Evolutionary conservation across 30 jellyfish, hydroid and myxozoan genomes (phyloP), one percentile per base, ranked within the genome.

Genomic region (Sanderia malayensis): DNA sequence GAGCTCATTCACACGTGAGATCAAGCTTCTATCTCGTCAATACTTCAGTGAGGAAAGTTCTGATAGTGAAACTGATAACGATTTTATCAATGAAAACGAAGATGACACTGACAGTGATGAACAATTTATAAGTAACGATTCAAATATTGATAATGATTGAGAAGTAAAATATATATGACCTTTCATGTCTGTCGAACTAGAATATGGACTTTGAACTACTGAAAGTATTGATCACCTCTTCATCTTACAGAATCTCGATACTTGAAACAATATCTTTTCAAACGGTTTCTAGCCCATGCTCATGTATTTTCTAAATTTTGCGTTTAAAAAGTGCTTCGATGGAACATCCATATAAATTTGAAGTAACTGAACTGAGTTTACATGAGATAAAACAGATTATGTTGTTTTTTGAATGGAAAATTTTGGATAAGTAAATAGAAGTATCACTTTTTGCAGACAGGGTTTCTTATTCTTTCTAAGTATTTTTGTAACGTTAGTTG

Each of bases 1-100:
- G n/a, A n/a, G n/a, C 52, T 37, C 52, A 37, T 37, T 37, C 52
- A 37, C 52, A 37, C 52, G 52, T 37, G 52, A 37, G 52, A 37
- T 37, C 52, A 37, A 37, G 52, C 52, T 37, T 37, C 52, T 37
- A 37, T 37, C 52, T 37, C 52, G 52, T 37, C 52, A 37, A 37
- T 37, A 37, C 52, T 37, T 37, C 52, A 37, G 52, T 37, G 52
- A 37, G 52, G 52, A 37, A 37, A 37, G 52, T 37, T 37, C 52
- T 37, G 52, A 37, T 37, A 37, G 52, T 13, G 52, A 37, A 37
- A 37, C 52, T 37, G 52, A 37, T 37, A 37, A 37, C 13, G 52
- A 37, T 37, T 37, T 37, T 37, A 37, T 37, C 52, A 6, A 37
- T 37, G 52, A 37, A 37, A 37, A 37, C 52, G 52, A 37, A 37